Evolutionary conservation across 2,888 invertebrate species (phyloP).

Genomic region (Cenopis cana): DNA sequence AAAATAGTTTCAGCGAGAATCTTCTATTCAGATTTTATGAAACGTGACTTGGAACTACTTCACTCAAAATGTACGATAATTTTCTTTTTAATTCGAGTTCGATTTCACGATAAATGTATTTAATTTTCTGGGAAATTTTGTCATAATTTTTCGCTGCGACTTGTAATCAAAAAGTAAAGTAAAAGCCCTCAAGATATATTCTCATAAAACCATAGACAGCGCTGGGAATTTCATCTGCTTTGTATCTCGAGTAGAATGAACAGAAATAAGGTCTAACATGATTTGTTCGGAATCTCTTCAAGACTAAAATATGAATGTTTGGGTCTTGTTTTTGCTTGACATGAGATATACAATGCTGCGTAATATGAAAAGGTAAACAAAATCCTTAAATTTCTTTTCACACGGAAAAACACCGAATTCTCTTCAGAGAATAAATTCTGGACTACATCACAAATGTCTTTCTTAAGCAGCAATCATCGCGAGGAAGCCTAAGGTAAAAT

Average conservation of each 20-base stretch:
- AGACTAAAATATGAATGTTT: conserved; percentile 31
- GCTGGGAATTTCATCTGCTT: conserved; percentile 40
- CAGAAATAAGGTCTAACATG: conserved; percentile 37
- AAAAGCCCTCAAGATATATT: conserved; percentile 33
- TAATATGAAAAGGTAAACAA: not conserved
- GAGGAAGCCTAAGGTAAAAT: conserved; percentile 28
- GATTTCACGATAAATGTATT: conserved; percentile 33
- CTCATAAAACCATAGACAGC: conserved; percentile 40
- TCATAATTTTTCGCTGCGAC: conserved; percentile 8
- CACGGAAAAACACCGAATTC: not conserved
- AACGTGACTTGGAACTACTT: conserved; percentile 40
- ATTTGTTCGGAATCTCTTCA: conserved; percentile 36
- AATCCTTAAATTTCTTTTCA: not conserved
- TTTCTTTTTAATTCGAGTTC: conserved; percentile 31
- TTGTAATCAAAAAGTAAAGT: conserved; percentile 40
- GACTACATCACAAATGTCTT: conserved; percentile 7
- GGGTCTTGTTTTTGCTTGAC: conserved; percentile 9
- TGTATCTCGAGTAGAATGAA: conserved; percentile 40
- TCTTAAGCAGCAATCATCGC: conserved; percentile 21
- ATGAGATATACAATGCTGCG: not conserved
- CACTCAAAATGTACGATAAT: conserved; percentile 25
- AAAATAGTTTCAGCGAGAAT: conserved; percentile 39
- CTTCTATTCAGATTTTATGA: conserved; percentile 41
- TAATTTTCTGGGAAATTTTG: conserved; percentile 17
- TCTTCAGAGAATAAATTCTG: not conserved